Base-by-base conservation (phyloP, 2,113 vertebrate species). In the Ageneiosus marmoratus region DNA sequence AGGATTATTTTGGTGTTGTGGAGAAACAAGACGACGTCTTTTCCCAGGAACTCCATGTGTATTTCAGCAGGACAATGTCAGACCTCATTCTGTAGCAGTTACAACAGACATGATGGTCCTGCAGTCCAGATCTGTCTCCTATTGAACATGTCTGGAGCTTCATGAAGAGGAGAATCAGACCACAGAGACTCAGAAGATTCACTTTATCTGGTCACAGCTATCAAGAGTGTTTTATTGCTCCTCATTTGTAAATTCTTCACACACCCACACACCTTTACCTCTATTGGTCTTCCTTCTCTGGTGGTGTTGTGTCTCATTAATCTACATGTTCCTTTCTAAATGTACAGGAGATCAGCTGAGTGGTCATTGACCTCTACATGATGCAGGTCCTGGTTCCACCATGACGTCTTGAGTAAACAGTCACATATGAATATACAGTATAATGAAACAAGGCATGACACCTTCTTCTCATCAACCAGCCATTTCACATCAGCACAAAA, bases 391-490 rank as follows among this genome's bases (percentile, higher is more conserved):
- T 2, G 24, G 27, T 72, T 72, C 41, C 44, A 72, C 22, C 34
- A 37, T 18, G 13, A 63, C 27, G 56, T 65, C 29, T 72, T 72
- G 41, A 41, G 20, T 41, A 44, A 69, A 46, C 44, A 16, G n/a
- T 72, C 41, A 48, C 44, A 16, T 72, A 27, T 48, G n/a, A n/a
- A n/a, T n/a, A n/a, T n/a, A n/a, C n/a, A n/a, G n/a, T n/a, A 7
- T 72, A 72, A 72, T 72, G 46, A 72, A 16, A 48, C 44, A 72
- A 48, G 69, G 69, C 69, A 27, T 3, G 44, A 72, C 69, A 72
- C 44, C 15, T 48, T 48, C 41, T 12, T 41, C 15, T 27, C 46
- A 72, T 27, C 48, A 48, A 72, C 22, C 12, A 72, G 37, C 24
- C 24, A 41, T 41, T 69, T 69, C 34, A 69, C 65, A 22, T 22